These are phyloP conservation scores for Pollicipes pollicipes DNA, from an alignment of 1,140 invertebrate species.

Conservation along the genomic window DNA sequence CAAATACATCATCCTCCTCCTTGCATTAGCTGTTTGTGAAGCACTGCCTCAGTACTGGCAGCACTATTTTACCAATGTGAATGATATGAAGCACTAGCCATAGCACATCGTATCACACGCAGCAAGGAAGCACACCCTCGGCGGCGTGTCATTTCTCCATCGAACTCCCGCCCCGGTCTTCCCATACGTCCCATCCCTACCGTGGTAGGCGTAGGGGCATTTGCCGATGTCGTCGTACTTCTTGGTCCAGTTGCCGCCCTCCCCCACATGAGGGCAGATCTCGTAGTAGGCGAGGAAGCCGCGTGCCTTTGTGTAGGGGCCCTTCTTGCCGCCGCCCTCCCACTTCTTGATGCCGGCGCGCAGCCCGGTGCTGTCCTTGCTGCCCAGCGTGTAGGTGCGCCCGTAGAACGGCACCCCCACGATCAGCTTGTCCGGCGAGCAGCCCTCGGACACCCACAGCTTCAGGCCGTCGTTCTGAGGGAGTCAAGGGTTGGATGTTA, in stretches of 20 bases:
- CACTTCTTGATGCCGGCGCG: constrained; percentile 25
- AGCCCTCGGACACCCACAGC: constrained; percentile 37
- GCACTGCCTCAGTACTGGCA: too few species aligned
- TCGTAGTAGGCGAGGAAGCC: constrained; percentile 39
- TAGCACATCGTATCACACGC: too few species aligned
- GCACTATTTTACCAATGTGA: too few species aligned
- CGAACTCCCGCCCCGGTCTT: too few species aligned
- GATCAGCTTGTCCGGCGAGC: constrained; percentile 38
- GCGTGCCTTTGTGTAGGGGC: constrained; percentile 30
- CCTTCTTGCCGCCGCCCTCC: constrained; percentile 20
- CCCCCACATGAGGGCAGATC: constrained; percentile 47
- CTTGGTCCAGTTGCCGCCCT: constrained; percentile 23
- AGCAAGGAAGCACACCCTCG: too few species aligned
- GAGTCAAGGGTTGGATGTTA: too few species aligned
- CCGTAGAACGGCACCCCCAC: constrained; percentile 43
- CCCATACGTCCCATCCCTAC: constrained; percentile 14
- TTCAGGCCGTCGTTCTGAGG: constrained; percentile 29
- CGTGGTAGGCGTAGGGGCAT: constrained; percentile 28
- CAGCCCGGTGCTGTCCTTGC: constrained; percentile 27
- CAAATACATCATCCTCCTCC: too few species aligned
- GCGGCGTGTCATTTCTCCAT: too few species aligned
- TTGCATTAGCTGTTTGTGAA: not conserved
- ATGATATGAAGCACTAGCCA: not conserved
- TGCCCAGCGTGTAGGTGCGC: constrained; percentile 35
- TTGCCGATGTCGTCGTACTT: constrained; percentile 19